Evolutionary conservation across 2,888 invertebrate species (phyloP).

Genomic region (Autographa gamma): DNA sequence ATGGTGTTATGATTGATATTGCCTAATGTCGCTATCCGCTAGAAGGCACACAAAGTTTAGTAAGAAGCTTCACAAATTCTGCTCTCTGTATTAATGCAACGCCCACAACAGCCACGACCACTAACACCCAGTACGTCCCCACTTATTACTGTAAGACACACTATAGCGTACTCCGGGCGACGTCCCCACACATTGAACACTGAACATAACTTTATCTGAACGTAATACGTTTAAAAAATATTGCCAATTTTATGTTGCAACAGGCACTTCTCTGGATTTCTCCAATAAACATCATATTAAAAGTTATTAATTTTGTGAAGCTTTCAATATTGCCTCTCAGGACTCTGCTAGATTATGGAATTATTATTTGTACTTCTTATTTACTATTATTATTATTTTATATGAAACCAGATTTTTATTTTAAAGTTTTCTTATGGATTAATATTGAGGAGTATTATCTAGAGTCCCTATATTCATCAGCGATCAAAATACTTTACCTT

Average conservation of each 20-base stretch:
- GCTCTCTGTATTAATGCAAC: slow-evolving; percentile 64
- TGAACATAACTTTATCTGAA: slow-evolving; percentile 80
- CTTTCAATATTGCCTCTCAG: slow-evolving; percentile 83
- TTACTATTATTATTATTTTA: slow-evolving; percentile 77
- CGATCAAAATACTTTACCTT: slow-evolving; percentile 80
- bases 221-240: slow-evolving; percentile 86
- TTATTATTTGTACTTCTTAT: slow-evolving; percentile 81
- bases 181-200: slow-evolving; percentile 76
- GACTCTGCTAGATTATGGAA: slow-evolving; percentile 78
- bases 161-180: slow-evolving; percentile 49
- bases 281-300: slow-evolving; percentile 88
- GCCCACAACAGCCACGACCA: slow-evolving; percentile 33
- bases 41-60: slow-evolving; percentile 89
- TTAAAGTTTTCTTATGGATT: slow-evolving; percentile 77
- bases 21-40: slow-evolving; percentile 88
- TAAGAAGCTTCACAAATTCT: slow-evolving; percentile 87
- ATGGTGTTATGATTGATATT: slow-evolving; percentile 83
- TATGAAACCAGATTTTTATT: slow-evolving; percentile 73
- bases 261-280: slow-evolving; percentile 89
- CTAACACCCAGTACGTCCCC: slow-evolving; percentile 54
- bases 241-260: slow-evolving; percentile 88
- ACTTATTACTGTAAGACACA: slow-evolving; percentile 44
- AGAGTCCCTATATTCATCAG: slow-evolving; percentile 74
- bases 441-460: slow-evolving; percentile 74
- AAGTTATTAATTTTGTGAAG: slow-evolving; percentile 84